phyloP scores from a whole-genome alignment of 2,113 vertebrate genomes.

The Etheostoma spectabile region DNA sequence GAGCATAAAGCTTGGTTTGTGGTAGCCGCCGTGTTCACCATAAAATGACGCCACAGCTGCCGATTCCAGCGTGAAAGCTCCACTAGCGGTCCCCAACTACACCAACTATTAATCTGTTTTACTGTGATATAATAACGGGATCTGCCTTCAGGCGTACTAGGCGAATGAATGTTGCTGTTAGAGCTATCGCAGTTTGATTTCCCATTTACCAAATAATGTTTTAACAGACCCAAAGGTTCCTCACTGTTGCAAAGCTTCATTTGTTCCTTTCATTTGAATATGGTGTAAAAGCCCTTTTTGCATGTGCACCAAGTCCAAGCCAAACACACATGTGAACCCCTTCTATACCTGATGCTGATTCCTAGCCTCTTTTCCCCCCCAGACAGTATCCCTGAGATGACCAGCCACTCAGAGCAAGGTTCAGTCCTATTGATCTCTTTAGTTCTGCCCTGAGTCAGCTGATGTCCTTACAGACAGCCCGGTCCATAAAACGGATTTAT shows the following conservation, averaged over 20 bases:
- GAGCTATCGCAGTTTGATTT: neutral
- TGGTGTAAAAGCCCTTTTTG: neutral
- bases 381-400: neutral
- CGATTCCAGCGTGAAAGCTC: too few species aligned
- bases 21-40: too few species aligned
- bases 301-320: neutral
- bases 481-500: neutral
- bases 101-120: too few species aligned
- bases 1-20: too few species aligned
- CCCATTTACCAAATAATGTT: neutral
- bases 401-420: neutral
- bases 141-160: neutral
- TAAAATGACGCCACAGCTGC: too few species aligned
- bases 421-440: neutral
- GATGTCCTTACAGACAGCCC: neutral
- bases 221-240: neutral
- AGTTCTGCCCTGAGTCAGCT: neutral
- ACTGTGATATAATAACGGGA: neutral
- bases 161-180: neutral
- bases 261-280: neutral
- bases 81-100: too few species aligned
- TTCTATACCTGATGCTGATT: neutral
- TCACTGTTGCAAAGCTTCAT: neutral
- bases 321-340: neutral
- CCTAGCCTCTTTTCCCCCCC: constrained; percentile 3